Evolutionary conservation across 2,797 vertebrate species (phyloP), one percentile per base, ranked within the genome.

Genomic region (Coccyzus lansbergi): DNA sequence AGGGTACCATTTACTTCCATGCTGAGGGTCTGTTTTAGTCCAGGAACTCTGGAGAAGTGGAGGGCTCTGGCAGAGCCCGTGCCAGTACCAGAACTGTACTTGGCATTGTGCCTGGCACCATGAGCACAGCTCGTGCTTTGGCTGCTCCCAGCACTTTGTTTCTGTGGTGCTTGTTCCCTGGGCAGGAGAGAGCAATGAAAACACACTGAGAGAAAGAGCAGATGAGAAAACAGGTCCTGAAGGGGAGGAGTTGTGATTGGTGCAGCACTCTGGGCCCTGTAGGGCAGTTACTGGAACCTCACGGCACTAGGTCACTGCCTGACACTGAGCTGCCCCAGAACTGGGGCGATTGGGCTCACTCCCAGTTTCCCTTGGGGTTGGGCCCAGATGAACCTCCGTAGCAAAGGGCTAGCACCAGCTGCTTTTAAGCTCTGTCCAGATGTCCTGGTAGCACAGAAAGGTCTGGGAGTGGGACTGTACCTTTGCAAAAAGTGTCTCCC

Each of bases 71-170:
- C n/a, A 76, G 51, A 77, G 36, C 36, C 56, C 14, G 9, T 85
- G 92, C 51, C 71, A 38, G 60, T 67, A 86, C 82, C 59, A 82
- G 71, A 76, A 67, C 44, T 63, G 77, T 42, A 25, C 40, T 0
- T 29, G 64, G 84, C 60, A 25, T 9, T 72, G 22, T 90, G 82
- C 78, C 82, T 28, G 42, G 34, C 95, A 90, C 90, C 83, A 70
- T 85, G 80, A 70, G 78, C 86, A 68, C 67, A 91, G 68, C 78
- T 93, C 7, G 14, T 79, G 81, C 78, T 89, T 65, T 87, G 91
- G 71, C 75, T 1, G 0, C 3, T 13, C 59, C 68, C 75, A 33
- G 83, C 6, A 15, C 58, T 95, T 84, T 44, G 38, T 86, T 94
- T 52, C 67, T 1, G 2, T 79, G 91, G 86, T 70, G 26, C 28